Conservation (phyloP, 2,113 vertebrate genomes). For the Tachysurus vachellii region DNA sequence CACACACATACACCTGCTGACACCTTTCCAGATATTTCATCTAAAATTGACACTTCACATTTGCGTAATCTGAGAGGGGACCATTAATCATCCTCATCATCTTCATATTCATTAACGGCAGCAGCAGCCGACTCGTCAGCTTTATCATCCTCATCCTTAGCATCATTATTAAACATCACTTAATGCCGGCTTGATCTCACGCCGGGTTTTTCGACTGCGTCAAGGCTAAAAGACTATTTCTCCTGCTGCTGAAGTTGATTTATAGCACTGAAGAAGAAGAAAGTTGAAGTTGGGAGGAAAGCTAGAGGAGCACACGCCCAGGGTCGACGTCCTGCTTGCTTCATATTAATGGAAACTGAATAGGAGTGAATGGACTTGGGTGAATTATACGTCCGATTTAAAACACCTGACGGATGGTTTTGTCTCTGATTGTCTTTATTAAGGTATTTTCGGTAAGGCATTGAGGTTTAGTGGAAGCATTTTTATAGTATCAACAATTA, state of each 20-base stretch:
- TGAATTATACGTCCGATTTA: slow-evolving; percentile 29
- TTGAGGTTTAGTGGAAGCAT: neutral
- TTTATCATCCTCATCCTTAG: slow-evolving; percentile 13
- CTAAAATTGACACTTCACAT: slow-evolving; percentile 24
- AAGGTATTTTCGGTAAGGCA: neutral
- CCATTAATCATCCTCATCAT: slow-evolving; percentile 26
- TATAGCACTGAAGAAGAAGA: neutral
- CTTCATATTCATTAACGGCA: slow-evolving; percentile 20
- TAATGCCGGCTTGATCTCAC: neutral
- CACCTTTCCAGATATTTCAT: slow-evolving; percentile 4
- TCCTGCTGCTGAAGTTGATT: slow-evolving; percentile 6
- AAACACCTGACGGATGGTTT: slow-evolving; percentile 9
- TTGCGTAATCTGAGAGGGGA: neutral
- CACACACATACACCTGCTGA: neutral
- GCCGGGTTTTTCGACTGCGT: neutral
- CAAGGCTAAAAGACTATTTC: neutral
- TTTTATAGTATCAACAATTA: neutral
- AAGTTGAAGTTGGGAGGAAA: neutral
- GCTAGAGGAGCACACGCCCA: neutral
- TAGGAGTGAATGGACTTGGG: neutral
- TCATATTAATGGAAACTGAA: slow-evolving; percentile 35
- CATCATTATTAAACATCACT: slow-evolving; percentile 23
- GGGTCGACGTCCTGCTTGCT: neutral
- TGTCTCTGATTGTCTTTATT: slow-evolving; percentile 22
- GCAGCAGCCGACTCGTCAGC: slow-evolving; percentile 14